Conservation (phyloP, 2,113 vertebrate genomes). For the Psammodynastes pulverulentus region DNA sequence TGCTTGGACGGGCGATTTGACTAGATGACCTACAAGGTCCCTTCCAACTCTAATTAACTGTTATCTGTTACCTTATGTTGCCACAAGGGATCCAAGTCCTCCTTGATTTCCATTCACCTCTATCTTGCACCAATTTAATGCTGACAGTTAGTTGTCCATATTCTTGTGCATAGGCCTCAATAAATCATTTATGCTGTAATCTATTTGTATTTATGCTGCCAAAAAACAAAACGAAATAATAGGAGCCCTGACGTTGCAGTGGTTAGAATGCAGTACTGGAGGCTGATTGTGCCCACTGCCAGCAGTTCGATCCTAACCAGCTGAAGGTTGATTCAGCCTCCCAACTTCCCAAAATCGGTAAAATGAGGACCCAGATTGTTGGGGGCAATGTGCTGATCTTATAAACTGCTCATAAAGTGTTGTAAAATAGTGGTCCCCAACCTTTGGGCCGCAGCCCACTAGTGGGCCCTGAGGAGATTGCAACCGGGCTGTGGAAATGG, state of each 20-base stretch:
- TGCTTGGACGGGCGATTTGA: too few species aligned
- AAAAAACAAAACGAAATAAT: background rate
- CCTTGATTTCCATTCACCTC: background rate
- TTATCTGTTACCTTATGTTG: too few species aligned
- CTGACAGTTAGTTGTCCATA: background rate
- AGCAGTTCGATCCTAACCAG: background rate
- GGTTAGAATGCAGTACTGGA: background rate
- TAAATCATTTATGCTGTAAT: background rate
- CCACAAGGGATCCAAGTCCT: background rate
- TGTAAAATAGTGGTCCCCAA: background rate
- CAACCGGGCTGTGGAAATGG: rapidly evolving
- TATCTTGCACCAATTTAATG: background rate
- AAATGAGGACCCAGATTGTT: background rate
- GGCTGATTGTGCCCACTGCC: background rate
- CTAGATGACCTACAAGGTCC: too few species aligned
- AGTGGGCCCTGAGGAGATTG: too few species aligned
- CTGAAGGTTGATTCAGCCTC: background rate
- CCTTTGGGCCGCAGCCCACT: too few species aligned
- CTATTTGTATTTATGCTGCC: background rate
- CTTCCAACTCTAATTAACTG: too few species aligned
- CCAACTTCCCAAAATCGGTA: background rate
- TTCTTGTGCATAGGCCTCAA: background rate
- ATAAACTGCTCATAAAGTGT: background rate
- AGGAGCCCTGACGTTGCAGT: background rate
- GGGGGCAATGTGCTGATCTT: background rate